phyloP scores from a whole-genome alignment of 2,113 vertebrate genomes.

The Piaya cayana region DNA sequence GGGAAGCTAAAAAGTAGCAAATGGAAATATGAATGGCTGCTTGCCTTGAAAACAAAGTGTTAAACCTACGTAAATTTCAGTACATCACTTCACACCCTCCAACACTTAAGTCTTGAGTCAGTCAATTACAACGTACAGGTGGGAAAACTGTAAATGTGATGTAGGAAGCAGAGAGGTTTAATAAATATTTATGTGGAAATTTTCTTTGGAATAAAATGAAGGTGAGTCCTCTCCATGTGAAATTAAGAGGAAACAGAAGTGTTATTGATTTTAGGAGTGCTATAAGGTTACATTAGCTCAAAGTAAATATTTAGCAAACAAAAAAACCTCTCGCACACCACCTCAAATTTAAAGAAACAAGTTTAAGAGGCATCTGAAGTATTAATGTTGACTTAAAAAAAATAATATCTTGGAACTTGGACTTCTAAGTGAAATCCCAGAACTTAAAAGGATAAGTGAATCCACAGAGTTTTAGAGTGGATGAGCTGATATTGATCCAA shows the following conservation, averaged over 20 bases:
- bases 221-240: neutral
- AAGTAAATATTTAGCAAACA: neutral
- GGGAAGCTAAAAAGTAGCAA: neutral
- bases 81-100: rapidly evolving
- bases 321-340: neutral
- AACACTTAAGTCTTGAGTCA: neutral
- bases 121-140: neutral
- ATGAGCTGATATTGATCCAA: neutral
- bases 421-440: neutral
- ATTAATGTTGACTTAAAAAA: neutral
- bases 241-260: neutral
- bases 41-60: neutral
- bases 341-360: neutral
- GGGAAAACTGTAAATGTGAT: neutral
- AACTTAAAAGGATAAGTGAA: neutral
- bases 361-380: neutral
- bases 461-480: neutral
- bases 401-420: neutral
- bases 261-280: neutral
- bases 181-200: neutral
- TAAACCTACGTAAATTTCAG: neutral
- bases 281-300: neutral
- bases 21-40: neutral
- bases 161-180: neutral
- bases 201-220: neutral